phyloP scores from a whole-genome alignment of 2,113 vertebrate species.

The Cromileptes altivelis region DNA sequence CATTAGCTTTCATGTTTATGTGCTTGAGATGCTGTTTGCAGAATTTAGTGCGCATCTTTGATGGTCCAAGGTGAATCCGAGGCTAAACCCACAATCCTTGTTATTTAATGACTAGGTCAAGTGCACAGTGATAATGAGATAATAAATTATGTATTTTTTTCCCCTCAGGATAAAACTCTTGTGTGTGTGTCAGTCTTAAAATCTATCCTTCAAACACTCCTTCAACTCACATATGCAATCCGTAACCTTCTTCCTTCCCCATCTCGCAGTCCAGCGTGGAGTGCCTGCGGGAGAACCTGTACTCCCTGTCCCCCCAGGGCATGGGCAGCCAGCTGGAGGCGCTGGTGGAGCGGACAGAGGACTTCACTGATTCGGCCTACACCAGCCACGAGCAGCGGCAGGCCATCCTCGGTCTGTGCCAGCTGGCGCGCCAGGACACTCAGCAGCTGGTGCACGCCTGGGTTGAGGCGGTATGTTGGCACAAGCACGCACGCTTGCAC shows the following conservation, averaged over 20 bases:
- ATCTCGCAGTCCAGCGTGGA: constrained; percentile 90
- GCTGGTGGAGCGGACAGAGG: constrained; percentile 93
- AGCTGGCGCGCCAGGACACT: constrained; percentile 90
- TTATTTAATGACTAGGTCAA: constrained; percentile 27
- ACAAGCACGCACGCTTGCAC: neutral
- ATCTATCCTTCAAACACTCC: constrained; percentile 1
- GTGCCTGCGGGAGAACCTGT: constrained; percentile 91
- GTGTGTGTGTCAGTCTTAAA: neutral
- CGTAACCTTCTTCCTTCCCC: neutral
- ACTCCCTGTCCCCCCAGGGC: constrained; percentile 88
- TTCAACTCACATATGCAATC: neutral
- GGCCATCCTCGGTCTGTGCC: constrained; percentile 91
- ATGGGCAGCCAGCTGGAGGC: constrained; percentile 89
- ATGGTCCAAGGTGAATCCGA: neutral
- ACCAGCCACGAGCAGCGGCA: constrained; percentile 97
- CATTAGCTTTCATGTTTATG: constrained; percentile 30
- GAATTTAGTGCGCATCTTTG: constrained; percentile 13
- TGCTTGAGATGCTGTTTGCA: constrained; percentile 24
- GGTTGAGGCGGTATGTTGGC: constrained; percentile 91
- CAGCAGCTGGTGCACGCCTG: constrained; percentile 92
- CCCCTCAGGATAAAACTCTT: neutral
- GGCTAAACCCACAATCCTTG: neutral
- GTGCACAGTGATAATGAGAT: constrained; percentile 5
- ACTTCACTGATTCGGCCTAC: constrained; percentile 98
- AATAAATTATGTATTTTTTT: neutral